Percentiles rank a stretch among this genome's conserved stretches.
Evolutionary conservation across 2,888 invertebrate species (phyloP).

Genomic region (Phytoseiulus persimilis): DNA sequence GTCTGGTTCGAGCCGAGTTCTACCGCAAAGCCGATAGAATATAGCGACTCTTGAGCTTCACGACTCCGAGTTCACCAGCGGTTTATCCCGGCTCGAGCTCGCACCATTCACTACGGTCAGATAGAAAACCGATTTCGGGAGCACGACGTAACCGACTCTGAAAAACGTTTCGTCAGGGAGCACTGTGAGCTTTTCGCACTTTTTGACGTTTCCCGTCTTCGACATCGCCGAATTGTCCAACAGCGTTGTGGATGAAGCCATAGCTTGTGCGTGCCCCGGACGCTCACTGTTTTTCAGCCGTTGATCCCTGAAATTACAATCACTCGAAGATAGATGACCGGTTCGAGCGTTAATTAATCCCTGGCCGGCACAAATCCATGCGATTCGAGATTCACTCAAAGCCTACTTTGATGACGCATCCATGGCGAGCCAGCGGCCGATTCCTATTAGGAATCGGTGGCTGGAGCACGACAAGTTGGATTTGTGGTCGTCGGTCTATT

Average conservation of each 20-base stretch:
- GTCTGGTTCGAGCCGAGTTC: too few relatives aligned
- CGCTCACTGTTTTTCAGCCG: neutral
- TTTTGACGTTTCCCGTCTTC: neutral
- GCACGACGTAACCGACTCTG: neutral
- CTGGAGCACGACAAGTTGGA: neutral
- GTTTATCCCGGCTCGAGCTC: neutral
- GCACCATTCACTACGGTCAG: neutral
- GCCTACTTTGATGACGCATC: neutral
- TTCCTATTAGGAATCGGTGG: neutral
- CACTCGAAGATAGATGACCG: neutral
- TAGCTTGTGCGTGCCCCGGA: neutral
- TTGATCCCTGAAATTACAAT: neutral
- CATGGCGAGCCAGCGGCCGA: neutral
- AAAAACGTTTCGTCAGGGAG: neutral
- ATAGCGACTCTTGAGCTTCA: neutral
- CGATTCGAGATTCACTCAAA: neutral
- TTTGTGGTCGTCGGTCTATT: neutral
- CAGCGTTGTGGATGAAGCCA: neutral
- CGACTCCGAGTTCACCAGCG: neutral
- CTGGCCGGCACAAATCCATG: neutral
- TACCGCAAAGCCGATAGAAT: too few relatives aligned
- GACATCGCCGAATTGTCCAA: neutral
- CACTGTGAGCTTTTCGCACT: neutral
- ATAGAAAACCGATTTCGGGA: neutral
- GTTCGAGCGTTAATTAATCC: neutral